Conservation (phyloP, 2,888 invertebrate genomes). For the Halictus quadricinctus region DNA sequence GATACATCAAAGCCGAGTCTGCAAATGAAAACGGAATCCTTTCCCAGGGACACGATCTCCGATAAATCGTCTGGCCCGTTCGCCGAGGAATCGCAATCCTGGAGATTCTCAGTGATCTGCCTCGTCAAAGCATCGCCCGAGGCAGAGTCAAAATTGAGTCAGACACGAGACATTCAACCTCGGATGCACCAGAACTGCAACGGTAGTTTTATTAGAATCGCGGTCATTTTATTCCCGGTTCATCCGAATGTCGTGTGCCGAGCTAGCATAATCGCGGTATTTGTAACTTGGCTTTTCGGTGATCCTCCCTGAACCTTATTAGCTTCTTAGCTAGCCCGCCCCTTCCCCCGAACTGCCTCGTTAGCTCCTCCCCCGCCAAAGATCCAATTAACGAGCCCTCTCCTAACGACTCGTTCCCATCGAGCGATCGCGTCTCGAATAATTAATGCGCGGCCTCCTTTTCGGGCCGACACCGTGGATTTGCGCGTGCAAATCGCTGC, state of each 20-base stretch:
- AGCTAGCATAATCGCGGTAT: slow-evolving; percentile 25
- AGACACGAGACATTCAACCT: background rate
- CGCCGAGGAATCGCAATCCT: background rate
- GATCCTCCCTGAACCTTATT: slow-evolving; percentile 9
- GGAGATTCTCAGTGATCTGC: background rate
- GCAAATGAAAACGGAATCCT: background rate
- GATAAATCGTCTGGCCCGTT: background rate
- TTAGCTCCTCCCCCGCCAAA: background rate
- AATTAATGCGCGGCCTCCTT: background rate
- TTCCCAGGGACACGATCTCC: background rate
- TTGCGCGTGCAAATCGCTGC: background rate
- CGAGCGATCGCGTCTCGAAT: slow-evolving; percentile 12
- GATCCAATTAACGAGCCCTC: slow-evolving; percentile 15
- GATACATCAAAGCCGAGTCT: background rate
- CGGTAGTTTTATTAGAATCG: background rate
- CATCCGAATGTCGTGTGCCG: background rate
- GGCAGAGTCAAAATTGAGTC: background rate
- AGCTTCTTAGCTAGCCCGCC: background rate
- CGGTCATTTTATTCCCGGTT: slow-evolving; percentile 22
- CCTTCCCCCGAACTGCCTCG: background rate
- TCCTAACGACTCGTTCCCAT: slow-evolving; percentile 11
- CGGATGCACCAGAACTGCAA: background rate
- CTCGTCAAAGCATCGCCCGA: background rate
- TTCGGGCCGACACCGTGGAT: background rate
- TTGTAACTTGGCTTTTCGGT: slow-evolving; percentile 5